These are phyloP conservation scores for Boulengerochromis microlepis DNA, from an alignment of 2,113 vertebrate genomes.

Conservation along the genomic window DNA sequence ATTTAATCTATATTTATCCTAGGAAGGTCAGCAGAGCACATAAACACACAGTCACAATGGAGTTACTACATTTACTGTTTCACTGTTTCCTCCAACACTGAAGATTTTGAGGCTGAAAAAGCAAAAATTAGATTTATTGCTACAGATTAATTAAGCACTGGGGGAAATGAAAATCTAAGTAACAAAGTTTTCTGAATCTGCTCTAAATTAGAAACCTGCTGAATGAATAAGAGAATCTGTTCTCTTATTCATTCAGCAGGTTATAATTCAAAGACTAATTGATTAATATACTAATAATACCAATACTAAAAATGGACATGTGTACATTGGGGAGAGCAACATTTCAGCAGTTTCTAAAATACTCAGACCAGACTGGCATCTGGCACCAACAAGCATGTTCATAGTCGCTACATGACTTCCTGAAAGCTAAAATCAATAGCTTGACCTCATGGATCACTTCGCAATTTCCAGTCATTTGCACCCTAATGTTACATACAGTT, in stretches of 20 bases:
- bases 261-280: not conserved
- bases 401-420: not conserved
- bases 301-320: not conserved
- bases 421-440: not conserved
- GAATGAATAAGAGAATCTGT: fast-evolving
- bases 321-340: not conserved
- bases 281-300: not conserved
- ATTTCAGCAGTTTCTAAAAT: not conserved
- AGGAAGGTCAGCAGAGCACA: not conserved
- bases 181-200: not conserved
- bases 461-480: not conserved
- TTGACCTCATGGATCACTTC: not conserved
- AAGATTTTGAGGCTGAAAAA: not conserved
- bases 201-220: not conserved
- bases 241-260: not conserved
- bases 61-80: not conserved
- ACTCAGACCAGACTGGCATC: not conserved
- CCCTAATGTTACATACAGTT: not conserved
- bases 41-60: not conserved
- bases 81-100: not conserved
- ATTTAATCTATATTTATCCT: not conserved
- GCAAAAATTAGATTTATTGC: not conserved
- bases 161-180: not conserved
- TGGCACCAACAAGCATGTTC: not conserved
- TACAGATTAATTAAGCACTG: not conserved